Evolutionary conservation across 2,797 vertebrate species (phyloP), one percentile per base, ranked within the genome.

Genomic region (Todus mexicanus): DNA sequence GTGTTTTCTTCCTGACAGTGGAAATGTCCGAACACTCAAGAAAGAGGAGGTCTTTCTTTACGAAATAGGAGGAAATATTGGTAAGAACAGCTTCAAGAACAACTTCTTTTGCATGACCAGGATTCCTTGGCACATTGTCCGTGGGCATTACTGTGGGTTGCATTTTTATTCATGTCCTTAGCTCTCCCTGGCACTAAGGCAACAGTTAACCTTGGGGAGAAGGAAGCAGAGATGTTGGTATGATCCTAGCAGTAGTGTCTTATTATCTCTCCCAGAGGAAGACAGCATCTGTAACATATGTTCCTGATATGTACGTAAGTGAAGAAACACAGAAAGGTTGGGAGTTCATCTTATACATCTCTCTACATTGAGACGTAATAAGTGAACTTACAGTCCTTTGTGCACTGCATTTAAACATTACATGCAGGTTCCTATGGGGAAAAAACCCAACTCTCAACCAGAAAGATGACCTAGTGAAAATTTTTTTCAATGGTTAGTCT

Each of bases 41-140:
- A 98, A 95, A 97, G 98, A 98, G 85, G 98, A 99, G 38, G 95
- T 99, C 92, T 98, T 97, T 96, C 97, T 99, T 75, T 99, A 98
- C 98, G 98, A 99, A 98, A 98, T 98, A 47, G 99, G 99, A 96
- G 99, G 99, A 95, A 99, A 99, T 97, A 99, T 99, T 93, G 98
- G 99, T 99, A 98, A 99, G 98, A 93, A 54, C 14, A 9, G 22
- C 92, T 95, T 87, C 65, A 74, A n/a, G 65, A 70, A 63, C 50
- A 56, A 56, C n/a, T 70, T 74, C 12, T 47, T 17, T 69, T 89
- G 38, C 40, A 81, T 53, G 47, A 83, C 75, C 50, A 40, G 40
- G 42, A 50, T 94, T 89, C 35, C 25, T 66, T 75, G 51, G n/a
- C 35, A 47, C 4, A 5, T 65, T 87, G 8, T 75, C 47, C 38